Conservation (phyloP, 2,888 invertebrate species). For the Glyphotaelius pellucidus region DNA sequence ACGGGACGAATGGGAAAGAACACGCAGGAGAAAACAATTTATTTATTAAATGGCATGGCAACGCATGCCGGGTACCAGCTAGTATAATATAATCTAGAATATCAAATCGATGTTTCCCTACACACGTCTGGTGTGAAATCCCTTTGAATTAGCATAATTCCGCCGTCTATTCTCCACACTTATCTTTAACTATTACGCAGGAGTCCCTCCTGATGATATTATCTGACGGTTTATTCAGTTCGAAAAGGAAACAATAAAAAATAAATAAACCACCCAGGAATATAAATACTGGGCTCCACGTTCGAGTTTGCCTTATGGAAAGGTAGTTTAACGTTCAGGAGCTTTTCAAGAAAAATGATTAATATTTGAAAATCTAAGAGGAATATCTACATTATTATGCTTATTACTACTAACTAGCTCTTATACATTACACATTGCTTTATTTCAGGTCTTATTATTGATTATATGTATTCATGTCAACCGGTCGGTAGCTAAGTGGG, state of each 20-base stretch:
- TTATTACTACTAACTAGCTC: too few relatives aligned
- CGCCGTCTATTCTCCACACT: conserved; percentile 57
- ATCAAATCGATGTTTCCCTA: conserved; percentile 61
- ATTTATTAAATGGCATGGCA: too few relatives aligned
- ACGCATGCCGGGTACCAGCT: too few relatives aligned
- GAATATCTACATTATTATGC: too few relatives aligned
- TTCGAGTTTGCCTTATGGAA: background rate
- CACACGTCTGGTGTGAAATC: conserved; percentile 57
- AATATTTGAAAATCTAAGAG: background rate
- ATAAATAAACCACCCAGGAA: background rate
- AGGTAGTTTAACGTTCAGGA: background rate
- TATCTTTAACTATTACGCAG: conserved; percentile 56
- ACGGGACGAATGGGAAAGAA: too few relatives aligned
- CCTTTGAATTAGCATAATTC: conserved; percentile 61
- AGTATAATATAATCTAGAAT: conserved; percentile 57
- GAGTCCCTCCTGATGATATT: conserved; percentile 17
- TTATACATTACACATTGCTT: too few relatives aligned
- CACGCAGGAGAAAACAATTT: too few relatives aligned
- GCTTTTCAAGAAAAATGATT: background rate
- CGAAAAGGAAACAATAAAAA: conserved; percentile 23
- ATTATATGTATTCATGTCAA: too few relatives aligned
- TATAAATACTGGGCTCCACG: background rate
- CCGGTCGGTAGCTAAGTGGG: too few relatives aligned
- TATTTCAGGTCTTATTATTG: too few relatives aligned
- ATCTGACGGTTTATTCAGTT: conserved; percentile 4